A percentile compares a stretch with the other conserved stretches of the same genome.
Conservation (phyloP, 2,113 vertebrate species). For the Ellobius talpinus region DNA sequence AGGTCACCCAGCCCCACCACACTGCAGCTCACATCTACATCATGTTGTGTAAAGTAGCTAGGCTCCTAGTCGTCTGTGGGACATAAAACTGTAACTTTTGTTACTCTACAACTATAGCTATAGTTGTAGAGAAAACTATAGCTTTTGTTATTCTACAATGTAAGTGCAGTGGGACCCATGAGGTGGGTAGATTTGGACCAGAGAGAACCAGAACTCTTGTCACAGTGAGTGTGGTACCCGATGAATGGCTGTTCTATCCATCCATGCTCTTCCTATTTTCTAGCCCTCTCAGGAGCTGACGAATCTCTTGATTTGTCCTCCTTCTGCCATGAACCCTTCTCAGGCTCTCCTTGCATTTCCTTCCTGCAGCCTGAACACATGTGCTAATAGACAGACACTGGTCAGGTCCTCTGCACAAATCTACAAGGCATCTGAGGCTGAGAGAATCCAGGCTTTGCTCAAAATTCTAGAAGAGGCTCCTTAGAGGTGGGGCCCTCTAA, state of each 20-base stretch:
- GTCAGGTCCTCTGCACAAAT: background rate
- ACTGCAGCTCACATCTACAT: background rate
- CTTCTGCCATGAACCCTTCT: background rate
- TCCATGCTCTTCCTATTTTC: background rate
- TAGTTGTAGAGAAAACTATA: too few species aligned
- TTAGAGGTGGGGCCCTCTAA: background rate
- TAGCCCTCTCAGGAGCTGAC: background rate
- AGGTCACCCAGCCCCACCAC: background rate
- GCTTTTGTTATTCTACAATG: background rate
- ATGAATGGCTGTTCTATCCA: background rate
- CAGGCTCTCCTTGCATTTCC: background rate
- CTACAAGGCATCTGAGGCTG: background rate
- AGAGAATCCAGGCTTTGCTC: background rate
- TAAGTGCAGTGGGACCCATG: background rate
- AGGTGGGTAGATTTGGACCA: background rate
- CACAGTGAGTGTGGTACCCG: too few species aligned
- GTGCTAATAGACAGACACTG: background rate
- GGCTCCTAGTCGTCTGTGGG: background rate
- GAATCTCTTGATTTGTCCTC: background rate
- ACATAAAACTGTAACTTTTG: background rate
- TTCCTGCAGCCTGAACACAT: background rate
- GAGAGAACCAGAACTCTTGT: background rate
- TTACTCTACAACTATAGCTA: background rate
- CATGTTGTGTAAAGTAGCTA: background rate
- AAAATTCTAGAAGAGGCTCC: background rate